Percentiles rank a stretch among this genome's conserved stretches.
These are phyloP conservation scores for Caenorhabditis brenneri DNA, from an alignment of 1,140 invertebrate species.

Conservation along the genomic window DNA sequence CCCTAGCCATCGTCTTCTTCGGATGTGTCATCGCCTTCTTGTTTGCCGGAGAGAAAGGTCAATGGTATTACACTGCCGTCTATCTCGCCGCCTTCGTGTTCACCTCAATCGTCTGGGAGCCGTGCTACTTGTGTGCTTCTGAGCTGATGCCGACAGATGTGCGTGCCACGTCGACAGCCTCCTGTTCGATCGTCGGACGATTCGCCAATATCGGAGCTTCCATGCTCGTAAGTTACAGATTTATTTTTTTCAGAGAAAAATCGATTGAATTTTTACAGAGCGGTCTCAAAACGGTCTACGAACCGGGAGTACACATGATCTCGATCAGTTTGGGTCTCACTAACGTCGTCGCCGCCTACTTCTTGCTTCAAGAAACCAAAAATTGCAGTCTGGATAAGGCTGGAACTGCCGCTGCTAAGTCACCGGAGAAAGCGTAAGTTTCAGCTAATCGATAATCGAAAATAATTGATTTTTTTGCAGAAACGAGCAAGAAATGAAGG, in stretches of 20 bases:
- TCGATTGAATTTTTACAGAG: background rate
- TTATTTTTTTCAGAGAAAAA: background rate
- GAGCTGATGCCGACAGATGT: constrained; percentile 51
- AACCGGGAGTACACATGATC: constrained; percentile 52
- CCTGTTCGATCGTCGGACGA: constrained; percentile 41
- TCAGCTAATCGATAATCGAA: background rate
- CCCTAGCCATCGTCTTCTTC: constrained; percentile 51
- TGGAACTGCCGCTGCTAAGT: constrained; percentile 18
- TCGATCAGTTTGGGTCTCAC: constrained; percentile 43
- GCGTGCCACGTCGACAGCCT: constrained; percentile 48
- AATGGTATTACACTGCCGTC: constrained; percentile 51
- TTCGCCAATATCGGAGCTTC: constrained; percentile 52
- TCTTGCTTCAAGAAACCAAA: constrained; percentile 52
- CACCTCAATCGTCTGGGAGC: constrained; percentile 48
- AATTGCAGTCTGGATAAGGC: constrained; percentile 50
- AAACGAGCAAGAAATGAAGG: constrained; percentile 21
- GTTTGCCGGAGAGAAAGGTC: constrained; percentile 34
- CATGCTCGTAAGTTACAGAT: constrained; percentile 45
- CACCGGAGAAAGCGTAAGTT: constrained; percentile 5
- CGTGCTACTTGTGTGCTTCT: constrained; percentile 50
- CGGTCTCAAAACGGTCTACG: constrained; percentile 43
- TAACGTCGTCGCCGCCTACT: constrained; percentile 44
- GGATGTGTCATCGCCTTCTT: constrained; percentile 47
- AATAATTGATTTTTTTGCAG: background rate
- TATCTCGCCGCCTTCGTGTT: constrained; percentile 47